Evolutionary conservation across 2,797 vertebrate species (phyloP).

Genomic region (Delichon dasypus): DNA sequence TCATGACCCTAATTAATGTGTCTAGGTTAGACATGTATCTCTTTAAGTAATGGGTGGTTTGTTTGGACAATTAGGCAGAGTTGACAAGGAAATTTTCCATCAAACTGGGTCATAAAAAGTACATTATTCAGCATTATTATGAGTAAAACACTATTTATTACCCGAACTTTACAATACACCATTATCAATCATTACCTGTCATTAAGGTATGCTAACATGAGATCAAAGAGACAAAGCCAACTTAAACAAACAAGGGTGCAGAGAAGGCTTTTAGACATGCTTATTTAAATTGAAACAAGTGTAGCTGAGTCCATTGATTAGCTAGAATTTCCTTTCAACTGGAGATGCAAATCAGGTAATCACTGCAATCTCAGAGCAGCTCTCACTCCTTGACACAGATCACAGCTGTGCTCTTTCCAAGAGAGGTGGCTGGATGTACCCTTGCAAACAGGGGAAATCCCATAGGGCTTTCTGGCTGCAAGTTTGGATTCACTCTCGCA

Average conservation of each 20-base stretch:
- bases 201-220: constrained; percentile 85
- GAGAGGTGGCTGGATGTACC: neutral
- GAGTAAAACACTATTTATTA: constrained; percentile 84
- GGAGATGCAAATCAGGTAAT: constrained; percentile 66
- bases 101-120: constrained; percentile 84
- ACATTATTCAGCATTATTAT: constrained; percentile 87
- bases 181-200: constrained; percentile 87
- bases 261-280: constrained; percentile 69
- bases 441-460: neutral
- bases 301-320: constrained; percentile 44
- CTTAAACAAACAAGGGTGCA: constrained; percentile 80
- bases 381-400: neutral
- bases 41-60: constrained; percentile 82
- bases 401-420: constrained; percentile 34
- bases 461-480: neutral
- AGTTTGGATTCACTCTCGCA: constrained; percentile 22
- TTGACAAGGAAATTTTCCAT: constrained; percentile 84
- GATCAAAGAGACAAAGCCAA: constrained; percentile 81
- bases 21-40: constrained; percentile 76
- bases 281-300: constrained; percentile 68
- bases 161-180: constrained; percentile 80
- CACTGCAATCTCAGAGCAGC: constrained; percentile 23
- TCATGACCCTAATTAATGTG: constrained; percentile 84
- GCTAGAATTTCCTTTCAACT: constrained; percentile 61
- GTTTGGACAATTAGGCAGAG: constrained; percentile 82